Evolutionary conservation across 2,888 invertebrate genomes (phyloP).

Genomic region (Phalera bucephala): DNA sequence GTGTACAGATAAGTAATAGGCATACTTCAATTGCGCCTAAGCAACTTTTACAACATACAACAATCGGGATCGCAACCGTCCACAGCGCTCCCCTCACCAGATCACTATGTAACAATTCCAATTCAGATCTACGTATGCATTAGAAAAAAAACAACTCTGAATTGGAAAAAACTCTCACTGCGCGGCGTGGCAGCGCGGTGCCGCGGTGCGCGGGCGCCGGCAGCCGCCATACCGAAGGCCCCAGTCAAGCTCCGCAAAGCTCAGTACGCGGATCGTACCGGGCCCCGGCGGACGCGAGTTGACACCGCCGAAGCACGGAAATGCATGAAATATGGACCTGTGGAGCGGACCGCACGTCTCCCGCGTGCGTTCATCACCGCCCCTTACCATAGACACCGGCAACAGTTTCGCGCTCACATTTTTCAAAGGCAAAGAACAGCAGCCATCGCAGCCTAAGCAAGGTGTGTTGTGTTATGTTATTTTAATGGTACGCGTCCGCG

Average conservation of each 20-base stretch:
- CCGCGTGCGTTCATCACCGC: conserved; percentile 84
- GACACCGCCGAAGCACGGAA: conserved; percentile 45
- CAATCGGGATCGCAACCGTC: too few species aligned
- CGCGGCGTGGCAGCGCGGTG: conserved; percentile 32
- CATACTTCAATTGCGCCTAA: background rate
- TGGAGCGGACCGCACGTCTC: conserved; percentile 87
- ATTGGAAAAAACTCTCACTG: conserved; percentile 48
- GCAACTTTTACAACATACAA: background rate
- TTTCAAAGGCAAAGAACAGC: conserved; percentile 86
- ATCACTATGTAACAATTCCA: too few species aligned
- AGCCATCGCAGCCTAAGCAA: conserved; percentile 66
- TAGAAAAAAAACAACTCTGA: conserved; percentile 32
- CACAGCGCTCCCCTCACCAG: too few species aligned
- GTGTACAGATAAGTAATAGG: too few species aligned
- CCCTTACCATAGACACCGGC: conserved; percentile 88
- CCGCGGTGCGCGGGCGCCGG: conserved; percentile 38
- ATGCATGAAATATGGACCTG: conserved; percentile 86
- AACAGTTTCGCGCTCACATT: conserved; percentile 92
- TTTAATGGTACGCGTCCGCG: background rate
- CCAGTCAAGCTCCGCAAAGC: conserved; percentile 50
- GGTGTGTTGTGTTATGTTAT: conserved; percentile 42
- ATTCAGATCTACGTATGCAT: background rate
- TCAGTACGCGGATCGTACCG: conserved; percentile 69
- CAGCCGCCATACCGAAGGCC: conserved; percentile 31
- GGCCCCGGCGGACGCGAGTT: conserved; percentile 66